Evolutionary conservation across 2,113 vertebrate genomes (phyloP), one percentile per base, ranked within the genome.

Genomic region (Cavia aperea): DNA sequence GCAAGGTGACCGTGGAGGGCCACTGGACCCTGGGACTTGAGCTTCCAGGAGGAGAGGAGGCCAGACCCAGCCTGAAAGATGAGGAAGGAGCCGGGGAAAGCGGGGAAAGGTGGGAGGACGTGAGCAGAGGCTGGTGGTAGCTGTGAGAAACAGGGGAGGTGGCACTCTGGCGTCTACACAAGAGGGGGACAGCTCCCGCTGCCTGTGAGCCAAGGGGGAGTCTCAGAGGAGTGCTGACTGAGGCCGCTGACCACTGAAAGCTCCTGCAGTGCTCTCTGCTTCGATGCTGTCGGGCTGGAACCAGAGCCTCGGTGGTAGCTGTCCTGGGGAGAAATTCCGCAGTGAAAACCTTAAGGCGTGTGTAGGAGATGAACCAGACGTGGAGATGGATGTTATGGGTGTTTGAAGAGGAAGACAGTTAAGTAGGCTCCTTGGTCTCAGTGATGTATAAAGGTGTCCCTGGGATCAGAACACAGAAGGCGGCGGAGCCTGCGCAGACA

Each of bases 261-360:
- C 3, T 24, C 0, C 0, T 89, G 5, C 5, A 1, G 13, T 3
- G 3, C 0, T 58, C 2, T 54, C 62, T 39, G 1, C n/a, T 24
- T 31, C 2, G 14, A n/a, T 21, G 21, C 65, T 70, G 7, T 39
- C 31, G 10, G 33, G 29, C 10, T 81, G 13, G 46, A 31, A 36
- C 11, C 26, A 54, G 72, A 58, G n/a, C 63, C 16, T 84, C 49
- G 43, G 33, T 29, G 18, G 33, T 29, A 14, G 13, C 11, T 39
- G 51, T 31, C 23, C 11, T 65, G 70, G 72, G 77, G 70, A 86
- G 68, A 77, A 36, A 86, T 62, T 29, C 63, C 66, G 16, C 77
- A 65, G 13, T 72, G 72, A 78, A 83, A 81, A 43, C 51, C 49
- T 81, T 33, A 60, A 68, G 24, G 70, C 31, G 0, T 72, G 31